Conservation (phyloP, 2,797 vertebrate genomes). For the Hozukius guyotensis region DNA sequence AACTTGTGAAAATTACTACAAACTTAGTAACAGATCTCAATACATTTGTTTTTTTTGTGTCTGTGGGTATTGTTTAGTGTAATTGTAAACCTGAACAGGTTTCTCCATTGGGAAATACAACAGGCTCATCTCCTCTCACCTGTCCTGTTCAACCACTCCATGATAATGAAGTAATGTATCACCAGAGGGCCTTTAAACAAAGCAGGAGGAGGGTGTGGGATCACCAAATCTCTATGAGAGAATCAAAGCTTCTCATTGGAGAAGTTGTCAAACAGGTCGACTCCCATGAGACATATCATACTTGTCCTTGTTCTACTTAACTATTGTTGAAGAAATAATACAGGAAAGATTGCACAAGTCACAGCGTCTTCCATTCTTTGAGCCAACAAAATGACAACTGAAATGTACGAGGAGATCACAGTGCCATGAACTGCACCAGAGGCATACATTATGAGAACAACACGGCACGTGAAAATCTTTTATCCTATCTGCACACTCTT, state of each 20-base stretch:
- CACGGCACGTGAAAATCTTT: conserved; percentile 13
- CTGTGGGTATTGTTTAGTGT: neutral
- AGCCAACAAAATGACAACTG: neutral
- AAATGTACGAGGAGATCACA: neutral
- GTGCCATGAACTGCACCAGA: neutral
- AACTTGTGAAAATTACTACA: neutral
- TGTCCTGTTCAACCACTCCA: conserved; percentile 39
- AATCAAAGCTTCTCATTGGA: conserved; percentile 15
- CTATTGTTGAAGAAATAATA: neutral
- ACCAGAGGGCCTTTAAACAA: conserved; percentile 11
- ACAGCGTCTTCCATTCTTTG: neutral
- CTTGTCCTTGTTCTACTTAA: neutral
- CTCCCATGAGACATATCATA: conserved; percentile 10
- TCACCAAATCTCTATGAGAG: conserved; percentile 4
- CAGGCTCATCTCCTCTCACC: neutral
- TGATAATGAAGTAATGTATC: neutral
- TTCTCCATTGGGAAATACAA: neutral
- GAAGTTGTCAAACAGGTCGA: conserved; percentile 41
- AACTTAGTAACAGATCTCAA: neutral
- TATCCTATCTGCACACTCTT: conserved; percentile 41
- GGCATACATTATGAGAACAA: conserved; percentile 8
- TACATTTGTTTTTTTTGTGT: neutral
- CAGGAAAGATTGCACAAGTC: neutral
- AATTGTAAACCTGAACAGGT: conserved; percentile 13
- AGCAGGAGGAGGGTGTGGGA: conserved; percentile 12